A percentile compares a stretch with the other conserved stretches of the same genome.
Evolutionary conservation across 2,888 invertebrate species (phyloP).

Genomic region (Agapostemon virescens): DNA sequence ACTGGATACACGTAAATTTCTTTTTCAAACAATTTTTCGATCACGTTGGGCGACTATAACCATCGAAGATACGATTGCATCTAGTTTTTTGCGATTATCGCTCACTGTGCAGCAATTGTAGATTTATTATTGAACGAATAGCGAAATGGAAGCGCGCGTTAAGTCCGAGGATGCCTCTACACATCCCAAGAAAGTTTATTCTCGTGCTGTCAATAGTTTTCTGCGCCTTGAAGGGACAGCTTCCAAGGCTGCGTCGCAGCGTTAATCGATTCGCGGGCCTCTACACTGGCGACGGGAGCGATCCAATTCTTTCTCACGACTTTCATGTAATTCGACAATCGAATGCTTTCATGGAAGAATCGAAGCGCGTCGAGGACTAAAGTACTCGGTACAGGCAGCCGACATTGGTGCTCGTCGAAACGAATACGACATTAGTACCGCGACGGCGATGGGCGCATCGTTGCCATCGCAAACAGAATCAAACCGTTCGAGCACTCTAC

Average conservation of each 20-base stretch:
- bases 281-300: not conserved
- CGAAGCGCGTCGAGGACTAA: too few relatives aligned
- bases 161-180: not conserved
- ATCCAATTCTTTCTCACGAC: not conserved
- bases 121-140: not conserved
- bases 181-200: not conserved
- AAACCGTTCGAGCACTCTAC: too few relatives aligned
- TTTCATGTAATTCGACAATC: too few relatives aligned
- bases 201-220: not conserved
- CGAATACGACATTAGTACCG: too few relatives aligned
- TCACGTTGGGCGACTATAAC: not conserved
- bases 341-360: too few relatives aligned
- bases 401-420: too few relatives aligned
- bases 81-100: not conserved
- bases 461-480: too few relatives aligned
- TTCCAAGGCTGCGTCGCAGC: conserved; percentile 20
- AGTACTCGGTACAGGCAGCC: too few relatives aligned
- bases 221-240: conserved; percentile 1
- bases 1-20: too few relatives aligned
- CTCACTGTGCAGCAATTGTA: not conserved
- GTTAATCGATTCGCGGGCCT: not conserved
- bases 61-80: not conserved
- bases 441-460: too few relatives aligned
- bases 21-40: too few relatives aligned
- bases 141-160: not conserved